Evolutionary conservation across 2,113 vertebrate species (phyloP).

Genomic region (Rhizomys pruinosus): DNA sequence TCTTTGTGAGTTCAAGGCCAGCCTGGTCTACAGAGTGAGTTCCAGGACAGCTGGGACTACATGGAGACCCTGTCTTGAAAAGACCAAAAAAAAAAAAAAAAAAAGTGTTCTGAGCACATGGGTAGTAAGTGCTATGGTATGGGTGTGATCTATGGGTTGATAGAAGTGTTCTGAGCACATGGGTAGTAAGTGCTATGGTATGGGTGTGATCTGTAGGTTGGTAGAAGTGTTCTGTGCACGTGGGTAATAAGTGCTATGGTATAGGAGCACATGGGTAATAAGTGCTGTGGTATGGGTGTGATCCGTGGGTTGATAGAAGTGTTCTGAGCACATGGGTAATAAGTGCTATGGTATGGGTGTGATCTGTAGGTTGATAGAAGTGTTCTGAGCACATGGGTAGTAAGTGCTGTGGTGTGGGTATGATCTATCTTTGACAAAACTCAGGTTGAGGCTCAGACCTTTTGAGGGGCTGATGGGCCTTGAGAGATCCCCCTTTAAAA

Average conservation of each 20-base stretch:
- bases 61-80: too few relatives aligned
- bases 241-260: not conserved
- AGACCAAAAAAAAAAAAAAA: too few relatives aligned
- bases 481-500: not conserved
- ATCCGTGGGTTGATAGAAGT: not conserved
- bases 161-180: not conserved
- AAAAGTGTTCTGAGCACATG: not conserved
- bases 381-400: not conserved
- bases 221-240: not conserved
- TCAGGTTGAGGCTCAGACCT: not conserved
- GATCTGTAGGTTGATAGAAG: not conserved
- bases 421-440: not conserved
- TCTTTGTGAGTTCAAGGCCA: too few relatives aligned
- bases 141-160: not conserved
- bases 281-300: not conserved
- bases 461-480: not conserved
- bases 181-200: not conserved
- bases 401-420: not conserved
- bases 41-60: too few relatives aligned
- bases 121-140: not conserved
- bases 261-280: not conserved
- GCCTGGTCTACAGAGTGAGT: too few relatives aligned
- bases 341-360: not conserved
- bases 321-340: not conserved
- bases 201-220: not conserved